phyloP scores from a whole-genome alignment of 2,888 invertebrate genomes.

The Tortrix viridana region DNA sequence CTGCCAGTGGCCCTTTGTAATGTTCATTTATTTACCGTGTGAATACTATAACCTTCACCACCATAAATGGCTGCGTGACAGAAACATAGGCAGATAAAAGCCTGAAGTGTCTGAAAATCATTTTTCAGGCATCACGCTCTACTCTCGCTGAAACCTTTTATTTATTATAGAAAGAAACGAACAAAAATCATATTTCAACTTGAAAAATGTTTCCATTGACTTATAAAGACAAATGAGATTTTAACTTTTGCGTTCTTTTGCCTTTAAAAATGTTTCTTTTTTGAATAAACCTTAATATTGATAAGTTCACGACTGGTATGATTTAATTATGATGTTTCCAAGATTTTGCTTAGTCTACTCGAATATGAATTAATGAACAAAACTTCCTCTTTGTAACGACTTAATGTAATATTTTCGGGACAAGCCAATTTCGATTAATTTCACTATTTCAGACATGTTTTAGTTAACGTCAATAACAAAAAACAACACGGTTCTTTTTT shows the following conservation, averaged over 20 bases:
- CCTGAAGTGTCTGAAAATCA: constrained; percentile 8
- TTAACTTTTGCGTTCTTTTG: constrained; percentile 10
- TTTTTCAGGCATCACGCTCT: constrained; percentile 6
- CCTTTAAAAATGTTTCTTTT: neutral
- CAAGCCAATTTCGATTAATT: no score
- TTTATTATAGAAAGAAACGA: constrained; percentile 23
- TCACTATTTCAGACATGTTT: no score
- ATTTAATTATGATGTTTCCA: no score
- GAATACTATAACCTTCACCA: constrained; percentile 6
- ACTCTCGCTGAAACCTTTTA: constrained; percentile 9
- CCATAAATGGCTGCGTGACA: constrained; percentile 13
- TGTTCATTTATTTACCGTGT: no score
- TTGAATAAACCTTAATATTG: neutral
- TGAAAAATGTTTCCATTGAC: constrained; percentile 17
- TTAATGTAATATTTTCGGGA: no score
- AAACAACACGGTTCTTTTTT: no score
- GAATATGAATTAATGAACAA: no score
- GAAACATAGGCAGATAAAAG: constrained; percentile 19
- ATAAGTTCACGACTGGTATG: neutral
- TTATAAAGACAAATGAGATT: constrained; percentile 19
- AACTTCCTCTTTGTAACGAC: no score
- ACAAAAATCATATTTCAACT: constrained; percentile 11
- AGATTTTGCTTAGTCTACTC: no score
- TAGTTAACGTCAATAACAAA: no score
- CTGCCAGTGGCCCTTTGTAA: no score